Conservation (phyloP, 2,113 vertebrate genomes). For the Mugil cephalus region DNA sequence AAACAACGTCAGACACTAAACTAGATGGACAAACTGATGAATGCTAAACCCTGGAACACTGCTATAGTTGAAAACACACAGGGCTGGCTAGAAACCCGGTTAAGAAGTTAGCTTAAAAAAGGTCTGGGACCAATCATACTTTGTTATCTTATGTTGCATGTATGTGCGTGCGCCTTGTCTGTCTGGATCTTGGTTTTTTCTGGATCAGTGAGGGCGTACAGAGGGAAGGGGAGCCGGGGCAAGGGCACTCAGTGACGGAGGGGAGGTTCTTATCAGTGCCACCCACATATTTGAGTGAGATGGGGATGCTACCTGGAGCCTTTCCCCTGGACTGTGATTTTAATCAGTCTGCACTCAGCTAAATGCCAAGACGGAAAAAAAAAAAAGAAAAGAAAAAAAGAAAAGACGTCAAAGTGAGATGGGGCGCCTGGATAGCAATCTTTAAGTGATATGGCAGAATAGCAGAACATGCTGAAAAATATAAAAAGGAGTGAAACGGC, state of each 20-base stretch:
- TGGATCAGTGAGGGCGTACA: constrained; percentile 72
- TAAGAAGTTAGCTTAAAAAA: neutral
- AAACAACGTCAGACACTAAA: neutral
- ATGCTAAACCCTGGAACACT: neutral
- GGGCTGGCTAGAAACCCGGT: neutral
- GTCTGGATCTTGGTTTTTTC: constrained; percentile 84
- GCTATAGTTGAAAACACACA: constrained; percentile 37
- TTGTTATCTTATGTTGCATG: constrained; percentile 65
- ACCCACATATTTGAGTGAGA: constrained; percentile 68
- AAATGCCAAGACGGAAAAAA: constrained; percentile 20
- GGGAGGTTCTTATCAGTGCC: constrained; percentile 67
- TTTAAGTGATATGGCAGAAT: constrained; percentile 47
- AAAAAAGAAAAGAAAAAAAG: constrained; percentile 17
- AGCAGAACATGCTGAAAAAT: constrained; percentile 34
- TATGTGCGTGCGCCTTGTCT: constrained; percentile 62
- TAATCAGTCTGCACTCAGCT: constrained; percentile 76
- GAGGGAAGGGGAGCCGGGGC: constrained; percentile 18
- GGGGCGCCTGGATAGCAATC: constrained; percentile 55
- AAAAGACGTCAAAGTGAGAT: constrained; percentile 54
- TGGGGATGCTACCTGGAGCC: constrained; percentile 74
- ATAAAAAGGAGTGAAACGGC: constrained; percentile 2
- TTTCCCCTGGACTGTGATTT: constrained; percentile 61
- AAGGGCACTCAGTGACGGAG: constrained; percentile 21
- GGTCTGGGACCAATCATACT: constrained; percentile 46
- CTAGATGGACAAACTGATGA: neutral